A percentile compares a stretch with the other conserved stretches of the same genome.
Conservation (phyloP, 30 jellyfish, hydroid and myxozoan genomes). For the Mastigias papua region DNA sequence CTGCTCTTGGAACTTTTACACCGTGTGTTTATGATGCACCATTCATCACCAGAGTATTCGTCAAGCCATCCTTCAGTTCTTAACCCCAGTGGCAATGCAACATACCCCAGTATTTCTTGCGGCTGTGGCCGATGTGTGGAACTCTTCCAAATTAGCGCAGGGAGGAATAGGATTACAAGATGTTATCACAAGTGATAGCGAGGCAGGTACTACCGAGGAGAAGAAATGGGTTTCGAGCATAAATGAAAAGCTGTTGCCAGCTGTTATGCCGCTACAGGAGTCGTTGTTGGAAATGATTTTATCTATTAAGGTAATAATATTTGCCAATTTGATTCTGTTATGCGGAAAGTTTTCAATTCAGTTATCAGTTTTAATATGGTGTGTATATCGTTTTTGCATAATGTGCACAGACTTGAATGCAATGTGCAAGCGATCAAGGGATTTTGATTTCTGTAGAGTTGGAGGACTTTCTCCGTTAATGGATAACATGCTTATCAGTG, state of each 20-base stretch:
- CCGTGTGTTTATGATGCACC: not conserved
- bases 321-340: not conserved
- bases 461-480: no score
- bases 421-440: no score
- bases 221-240: conserved; percentile 80
- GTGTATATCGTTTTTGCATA: no score
- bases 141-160: conserved; percentile 14
- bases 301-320: conserved; percentile 81
- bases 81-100: conserved; percentile 96
- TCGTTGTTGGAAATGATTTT: conserved; percentile 73
- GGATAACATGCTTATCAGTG: no score
- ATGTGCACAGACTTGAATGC: no score
- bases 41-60: conserved; percentile 67
- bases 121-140: conserved; percentile 97
- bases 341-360: no score
- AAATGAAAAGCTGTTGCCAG: conserved; percentile 76
- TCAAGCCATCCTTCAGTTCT: conserved; percentile 87
- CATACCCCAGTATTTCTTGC: conserved; percentile 94
- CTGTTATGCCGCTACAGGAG: conserved; percentile 65
- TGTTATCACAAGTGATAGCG: not conserved
- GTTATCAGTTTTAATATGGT: no score
- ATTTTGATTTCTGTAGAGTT: no score
- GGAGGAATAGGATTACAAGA: not conserved
- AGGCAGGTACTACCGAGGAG: conserved; percentile 26
- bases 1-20: no score